These are phyloP conservation scores for Gerris buenoi DNA, from an alignment of 1,140 invertebrate genomes.

Conservation along the genomic window DNA sequence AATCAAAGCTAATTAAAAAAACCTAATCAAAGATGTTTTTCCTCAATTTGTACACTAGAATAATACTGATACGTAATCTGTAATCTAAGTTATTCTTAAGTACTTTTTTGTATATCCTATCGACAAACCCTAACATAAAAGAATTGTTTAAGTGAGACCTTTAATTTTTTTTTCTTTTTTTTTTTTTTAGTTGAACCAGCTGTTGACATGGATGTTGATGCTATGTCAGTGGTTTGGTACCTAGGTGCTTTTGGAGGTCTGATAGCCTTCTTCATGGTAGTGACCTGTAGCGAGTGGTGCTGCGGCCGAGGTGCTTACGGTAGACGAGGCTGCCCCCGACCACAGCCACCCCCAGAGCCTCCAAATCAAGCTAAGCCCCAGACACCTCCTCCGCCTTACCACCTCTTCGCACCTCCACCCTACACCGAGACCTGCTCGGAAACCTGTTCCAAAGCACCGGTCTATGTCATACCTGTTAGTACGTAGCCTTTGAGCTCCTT, in stretches of 20 bases:
- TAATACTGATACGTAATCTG: too few relatives aligned
- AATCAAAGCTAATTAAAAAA: too few relatives aligned
- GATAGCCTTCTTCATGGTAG: conserved; percentile 40
- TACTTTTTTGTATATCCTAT: too few relatives aligned
- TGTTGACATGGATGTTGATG: conserved; percentile 26
- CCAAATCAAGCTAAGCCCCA: conserved; percentile 4
- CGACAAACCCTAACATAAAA: too few relatives aligned
- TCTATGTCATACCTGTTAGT: conserved; percentile 36
- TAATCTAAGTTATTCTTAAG: too few relatives aligned
- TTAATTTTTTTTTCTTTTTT: neutral
- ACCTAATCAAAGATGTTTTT: too few relatives aligned
- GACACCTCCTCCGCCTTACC: conserved; percentile 32
- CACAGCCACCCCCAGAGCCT: conserved; percentile 18
- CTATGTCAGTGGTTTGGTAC: conserved; percentile 43
- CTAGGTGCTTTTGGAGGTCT: conserved; percentile 41
- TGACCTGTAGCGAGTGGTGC: conserved; percentile 44
- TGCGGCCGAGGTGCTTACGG: conserved; percentile 27
- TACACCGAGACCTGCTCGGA: conserved; percentile 37
- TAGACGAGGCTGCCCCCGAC: conserved; percentile 23
- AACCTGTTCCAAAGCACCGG: neutral
- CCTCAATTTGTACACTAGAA: too few relatives aligned
- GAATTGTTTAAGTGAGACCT: too few relatives aligned
- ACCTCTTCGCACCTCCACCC: conserved; percentile 40
- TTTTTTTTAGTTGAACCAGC: neutral
- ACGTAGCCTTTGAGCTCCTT: neutral